A percentile compares a stretch with the other conserved stretches of the same genome.
phyloP scores from a whole-genome alignment of 2,797 vertebrate species.

The Erpetoichthys calabaricus region DNA sequence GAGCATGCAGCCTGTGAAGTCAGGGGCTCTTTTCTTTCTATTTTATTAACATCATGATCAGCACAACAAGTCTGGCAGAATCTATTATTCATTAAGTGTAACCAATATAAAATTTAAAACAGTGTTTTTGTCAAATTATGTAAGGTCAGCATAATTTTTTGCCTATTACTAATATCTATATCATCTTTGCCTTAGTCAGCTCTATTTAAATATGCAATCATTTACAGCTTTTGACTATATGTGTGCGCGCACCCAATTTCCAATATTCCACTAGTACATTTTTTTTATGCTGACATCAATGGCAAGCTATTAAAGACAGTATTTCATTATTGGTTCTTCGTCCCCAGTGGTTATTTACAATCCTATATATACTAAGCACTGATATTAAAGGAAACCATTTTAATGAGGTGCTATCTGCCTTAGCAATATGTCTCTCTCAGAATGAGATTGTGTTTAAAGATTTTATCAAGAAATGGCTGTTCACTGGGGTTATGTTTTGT shows the following conservation, averaged over 20 bases:
- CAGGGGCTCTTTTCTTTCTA: slow-evolving; percentile 45
- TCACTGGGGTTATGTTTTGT: slow-evolving; percentile 99
- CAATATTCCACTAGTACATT: slow-evolving; percentile 97
- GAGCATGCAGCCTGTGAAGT: too few relatives aligned
- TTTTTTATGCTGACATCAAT: slow-evolving; percentile 99
- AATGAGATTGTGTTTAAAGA: slow-evolving; percentile 99
- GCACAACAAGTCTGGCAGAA: slow-evolving; percentile 82
- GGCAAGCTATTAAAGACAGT: slow-evolving; percentile 99
- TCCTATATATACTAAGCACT: slow-evolving; percentile 98
- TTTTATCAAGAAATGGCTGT: slow-evolving; percentile 99
- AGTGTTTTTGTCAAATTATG: slow-evolving; percentile 90
- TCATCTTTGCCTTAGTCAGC: slow-evolving; percentile 99
- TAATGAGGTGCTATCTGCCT: slow-evolving; percentile 99
- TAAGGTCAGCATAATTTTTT: slow-evolving; percentile 99
- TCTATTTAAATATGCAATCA: slow-evolving; percentile 99
- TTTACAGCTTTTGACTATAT: slow-evolving; percentile 99
- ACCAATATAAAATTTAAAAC: slow-evolving; percentile 99
- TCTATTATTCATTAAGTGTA: slow-evolving; percentile 99
- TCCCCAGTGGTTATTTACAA: slow-evolving; percentile 99
- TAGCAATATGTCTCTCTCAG: slow-evolving; percentile 99
- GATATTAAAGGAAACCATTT: slow-evolving; percentile 99
- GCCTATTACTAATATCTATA: slow-evolving; percentile 99
- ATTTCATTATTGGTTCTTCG: slow-evolving; percentile 99
- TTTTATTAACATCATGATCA: slow-evolving; percentile 76
- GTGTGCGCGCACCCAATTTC: slow-evolving; percentile 88